Percentiles rank a stretch among this genome's conserved stretches.
Conservation (phyloP, 92 coral and sea anemone species). For the Siderastrea siderea region DNA sequence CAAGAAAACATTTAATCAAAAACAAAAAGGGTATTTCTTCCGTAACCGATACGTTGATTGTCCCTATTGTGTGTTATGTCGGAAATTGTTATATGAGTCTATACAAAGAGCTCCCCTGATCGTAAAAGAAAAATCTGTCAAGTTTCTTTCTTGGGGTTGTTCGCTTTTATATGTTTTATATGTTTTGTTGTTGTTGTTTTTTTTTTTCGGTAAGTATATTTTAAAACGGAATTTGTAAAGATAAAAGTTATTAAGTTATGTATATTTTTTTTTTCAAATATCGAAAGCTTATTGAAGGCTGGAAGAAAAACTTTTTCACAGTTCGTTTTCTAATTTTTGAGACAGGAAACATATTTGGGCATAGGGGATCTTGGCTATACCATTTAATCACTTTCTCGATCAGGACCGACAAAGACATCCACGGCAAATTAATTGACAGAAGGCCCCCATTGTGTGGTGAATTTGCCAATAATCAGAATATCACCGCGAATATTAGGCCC, state of each 20-base stretch:
- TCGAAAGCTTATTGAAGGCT: too few species aligned
- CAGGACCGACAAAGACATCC: conserved; percentile 35
- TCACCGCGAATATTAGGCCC: conserved; percentile 74
- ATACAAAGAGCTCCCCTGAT: conserved; percentile 9
- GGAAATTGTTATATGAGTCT: conserved; percentile 36
- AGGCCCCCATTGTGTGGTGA: conserved; percentile 72
- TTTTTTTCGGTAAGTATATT: conserved; percentile 1
- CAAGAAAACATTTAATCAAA: conserved; percentile 30
- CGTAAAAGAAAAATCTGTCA: conserved; percentile 2
- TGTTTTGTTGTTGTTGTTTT: neutral
- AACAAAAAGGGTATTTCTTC: conserved; percentile 41
- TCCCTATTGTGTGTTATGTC: conserved; percentile 34
- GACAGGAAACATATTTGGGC: neutral
- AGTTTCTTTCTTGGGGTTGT: conserved; percentile 2
- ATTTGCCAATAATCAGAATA: conserved; percentile 79
- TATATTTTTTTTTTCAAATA: too few species aligned
- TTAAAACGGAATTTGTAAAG: neutral
- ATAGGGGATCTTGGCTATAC: neutral
- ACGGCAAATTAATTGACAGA: conserved; percentile 78
- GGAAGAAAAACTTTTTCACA: neutral
- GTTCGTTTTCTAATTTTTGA: neutral
- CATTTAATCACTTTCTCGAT: conserved; percentile 24
- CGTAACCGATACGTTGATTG: conserved; percentile 46
- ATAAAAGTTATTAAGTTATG: neutral
- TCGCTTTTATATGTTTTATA: conserved; percentile 3